Conservation (phyloP, 2,797 vertebrate species). For the Garrulus glandarius region DNA sequence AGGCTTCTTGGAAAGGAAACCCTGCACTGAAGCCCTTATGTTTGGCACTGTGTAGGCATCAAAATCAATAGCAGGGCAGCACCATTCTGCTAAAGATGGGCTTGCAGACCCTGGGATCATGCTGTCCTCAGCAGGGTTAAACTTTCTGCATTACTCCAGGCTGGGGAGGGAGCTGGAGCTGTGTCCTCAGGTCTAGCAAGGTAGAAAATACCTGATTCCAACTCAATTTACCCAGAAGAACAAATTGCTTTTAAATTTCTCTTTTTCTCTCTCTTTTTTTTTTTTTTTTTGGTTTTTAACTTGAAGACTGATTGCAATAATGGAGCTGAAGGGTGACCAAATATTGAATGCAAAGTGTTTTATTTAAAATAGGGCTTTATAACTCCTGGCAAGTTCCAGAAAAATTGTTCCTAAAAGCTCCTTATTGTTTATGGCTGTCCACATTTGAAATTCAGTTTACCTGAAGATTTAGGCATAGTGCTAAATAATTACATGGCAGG, state of each 20-base stretch:
- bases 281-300: background rate
- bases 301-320: background rate
- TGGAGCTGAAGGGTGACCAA: background rate
- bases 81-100: background rate
- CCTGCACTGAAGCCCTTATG: background rate
- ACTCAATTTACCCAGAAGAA: background rate
- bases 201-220: background rate
- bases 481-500: background rate
- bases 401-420: background rate
- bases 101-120: background rate
- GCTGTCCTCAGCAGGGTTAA: background rate
- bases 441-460: background rate
- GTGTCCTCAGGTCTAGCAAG: background rate
- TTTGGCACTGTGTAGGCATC: background rate
- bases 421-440: background rate
- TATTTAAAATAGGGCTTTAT: background rate
- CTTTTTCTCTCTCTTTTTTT: background rate
- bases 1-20: background rate
- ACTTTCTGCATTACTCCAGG: background rate
- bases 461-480: background rate
- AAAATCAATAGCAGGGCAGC: background rate
- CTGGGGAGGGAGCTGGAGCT: background rate
- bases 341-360: background rate
- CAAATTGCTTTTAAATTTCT: background rate
- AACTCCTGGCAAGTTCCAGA: background rate